phyloP scores from a whole-genome alignment of 2,113 vertebrate species.

The Labeo catla region DNA sequence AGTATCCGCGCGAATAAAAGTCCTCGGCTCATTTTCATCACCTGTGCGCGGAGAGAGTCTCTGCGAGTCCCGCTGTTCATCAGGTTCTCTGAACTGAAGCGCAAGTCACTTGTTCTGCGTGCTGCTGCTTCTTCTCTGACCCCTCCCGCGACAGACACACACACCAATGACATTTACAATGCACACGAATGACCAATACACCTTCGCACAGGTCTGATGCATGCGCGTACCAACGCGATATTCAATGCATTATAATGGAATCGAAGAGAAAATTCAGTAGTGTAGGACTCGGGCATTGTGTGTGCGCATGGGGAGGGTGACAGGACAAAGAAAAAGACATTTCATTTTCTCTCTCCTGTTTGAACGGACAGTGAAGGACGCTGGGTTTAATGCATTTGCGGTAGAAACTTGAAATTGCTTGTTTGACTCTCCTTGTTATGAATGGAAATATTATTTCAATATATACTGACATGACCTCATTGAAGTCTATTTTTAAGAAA shows the following conservation, averaged over 20 bases:
- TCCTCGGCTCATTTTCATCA: slow-evolving; percentile 59
- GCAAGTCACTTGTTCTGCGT: slow-evolving; percentile 70
- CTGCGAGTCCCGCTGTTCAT: slow-evolving; percentile 53
- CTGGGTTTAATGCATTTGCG: too few relatives aligned
- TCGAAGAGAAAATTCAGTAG: not conserved
- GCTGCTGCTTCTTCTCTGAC: slow-evolving; percentile 70
- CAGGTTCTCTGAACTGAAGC: slow-evolving; percentile 64
- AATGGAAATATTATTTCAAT: too few relatives aligned
- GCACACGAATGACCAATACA: slow-evolving; percentile 83
- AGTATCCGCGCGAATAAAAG: slow-evolving; percentile 70
- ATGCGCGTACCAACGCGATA: not conserved
- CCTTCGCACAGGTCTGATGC: slow-evolving; percentile 21
- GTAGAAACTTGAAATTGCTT: not conserved
- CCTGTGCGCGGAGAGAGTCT: not conserved
- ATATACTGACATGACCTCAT: too few relatives aligned
- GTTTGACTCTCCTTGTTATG: not conserved
- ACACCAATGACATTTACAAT: slow-evolving; percentile 83
- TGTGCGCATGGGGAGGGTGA: not conserved
- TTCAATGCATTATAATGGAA: not conserved
- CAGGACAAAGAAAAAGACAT: not conserved
- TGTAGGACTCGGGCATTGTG: not conserved
- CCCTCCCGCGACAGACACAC: slow-evolving; percentile 71
- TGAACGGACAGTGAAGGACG: not conserved
- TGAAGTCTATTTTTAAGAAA: too few relatives aligned
- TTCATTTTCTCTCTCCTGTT: not conserved